Percentiles rank a stretch among this genome's conserved stretches.
These are phyloP conservation scores for Sciaenops ocellatus DNA, from an alignment of 2,797 vertebrate species.

Conservation along the genomic window DNA sequence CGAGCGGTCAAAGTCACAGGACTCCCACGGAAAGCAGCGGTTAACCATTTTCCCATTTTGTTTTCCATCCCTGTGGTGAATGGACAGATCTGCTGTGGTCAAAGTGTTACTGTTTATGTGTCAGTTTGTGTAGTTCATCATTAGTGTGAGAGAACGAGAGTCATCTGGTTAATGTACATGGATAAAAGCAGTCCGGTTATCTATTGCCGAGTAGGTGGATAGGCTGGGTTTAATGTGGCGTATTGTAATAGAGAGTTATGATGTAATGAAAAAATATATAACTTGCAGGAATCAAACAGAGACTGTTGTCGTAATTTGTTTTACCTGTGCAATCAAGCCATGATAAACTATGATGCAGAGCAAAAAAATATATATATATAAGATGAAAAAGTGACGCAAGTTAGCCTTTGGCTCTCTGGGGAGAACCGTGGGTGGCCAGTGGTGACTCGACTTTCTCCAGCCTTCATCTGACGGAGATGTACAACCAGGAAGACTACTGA, in stretches of 20 bases:
- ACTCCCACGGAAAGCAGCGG: constrained; percentile 69
- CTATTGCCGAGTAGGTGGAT: constrained; percentile 65
- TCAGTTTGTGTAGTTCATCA: constrained; percentile 67
- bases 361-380: constrained; percentile 58
- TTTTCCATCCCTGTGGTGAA: constrained; percentile 74
- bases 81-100: constrained; percentile 57
- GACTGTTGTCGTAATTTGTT: constrained; percentile 83
- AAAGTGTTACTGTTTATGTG: constrained; percentile 62
- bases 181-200: constrained; percentile 66
- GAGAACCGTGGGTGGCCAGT: constrained; percentile 45
- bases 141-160: constrained; percentile 77
- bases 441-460: constrained; percentile 57
- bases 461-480: constrained; percentile 53
- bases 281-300: constrained; percentile 82
- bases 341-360: constrained; percentile 78
- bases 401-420: constrained; percentile 59
- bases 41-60: constrained; percentile 61
- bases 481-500: constrained; percentile 72
- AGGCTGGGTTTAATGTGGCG: constrained; percentile 67
- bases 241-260: constrained; percentile 62
- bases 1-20: constrained; percentile 57
- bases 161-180: constrained; percentile 62
- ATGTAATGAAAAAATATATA: constrained; percentile 64
- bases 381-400: constrained; percentile 67
- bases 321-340: constrained; percentile 81